Percentiles rank a stretch among this genome's conserved stretches.
These are phyloP conservation scores for Parambassis ranga DNA, from an alignment of 2,797 vertebrate genomes.

Conservation along the genomic window DNA sequence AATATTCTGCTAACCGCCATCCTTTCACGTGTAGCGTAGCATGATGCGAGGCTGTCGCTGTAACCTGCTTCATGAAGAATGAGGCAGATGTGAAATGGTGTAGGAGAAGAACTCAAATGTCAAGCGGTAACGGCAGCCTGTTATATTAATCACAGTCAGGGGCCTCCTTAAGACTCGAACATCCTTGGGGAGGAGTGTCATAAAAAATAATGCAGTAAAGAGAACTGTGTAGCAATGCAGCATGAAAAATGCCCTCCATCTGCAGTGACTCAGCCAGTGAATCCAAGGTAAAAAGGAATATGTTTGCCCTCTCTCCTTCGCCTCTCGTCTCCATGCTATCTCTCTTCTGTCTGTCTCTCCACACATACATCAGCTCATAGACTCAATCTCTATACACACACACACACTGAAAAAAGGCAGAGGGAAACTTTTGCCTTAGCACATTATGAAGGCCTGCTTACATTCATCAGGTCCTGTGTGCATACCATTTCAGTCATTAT, in stretches of 20 bases:
- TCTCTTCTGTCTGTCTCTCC: constrained; percentile 31
- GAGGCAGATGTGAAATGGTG: constrained; percentile 33
- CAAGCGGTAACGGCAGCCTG: constrained; percentile 56
- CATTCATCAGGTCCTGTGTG: constrained; percentile 56
- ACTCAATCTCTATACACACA: constrained; percentile 1
- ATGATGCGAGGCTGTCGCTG: constrained; percentile 19
- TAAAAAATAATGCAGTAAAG: constrained; percentile 64
- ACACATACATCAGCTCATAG: constrained; percentile 30
- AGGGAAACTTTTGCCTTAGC: constrained; percentile 32
- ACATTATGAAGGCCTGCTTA: constrained; percentile 36
- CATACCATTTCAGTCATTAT: constrained; percentile 42
- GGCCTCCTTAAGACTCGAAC: constrained; percentile 58
- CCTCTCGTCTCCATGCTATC: constrained; percentile 23
- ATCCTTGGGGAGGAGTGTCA: constrained; percentile 64
- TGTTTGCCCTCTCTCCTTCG: constrained; percentile 49
- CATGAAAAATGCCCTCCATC: constrained; percentile 77
- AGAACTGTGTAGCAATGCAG: constrained; percentile 67
- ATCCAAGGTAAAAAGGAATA: constrained; percentile 68
- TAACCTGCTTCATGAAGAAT: constrained; percentile 20
- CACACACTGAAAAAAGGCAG: background rate
- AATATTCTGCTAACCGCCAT: constrained; percentile 29
- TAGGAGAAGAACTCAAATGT: constrained; percentile 61
- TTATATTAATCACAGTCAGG: constrained; percentile 69
- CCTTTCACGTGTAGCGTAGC: constrained; percentile 2
- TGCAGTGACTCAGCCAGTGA: constrained; percentile 74